Evolutionary conservation across 2,888 invertebrate genomes (phyloP), one percentile per base, ranked within the genome.

Genomic region (Eumerus sabulonum): DNA sequence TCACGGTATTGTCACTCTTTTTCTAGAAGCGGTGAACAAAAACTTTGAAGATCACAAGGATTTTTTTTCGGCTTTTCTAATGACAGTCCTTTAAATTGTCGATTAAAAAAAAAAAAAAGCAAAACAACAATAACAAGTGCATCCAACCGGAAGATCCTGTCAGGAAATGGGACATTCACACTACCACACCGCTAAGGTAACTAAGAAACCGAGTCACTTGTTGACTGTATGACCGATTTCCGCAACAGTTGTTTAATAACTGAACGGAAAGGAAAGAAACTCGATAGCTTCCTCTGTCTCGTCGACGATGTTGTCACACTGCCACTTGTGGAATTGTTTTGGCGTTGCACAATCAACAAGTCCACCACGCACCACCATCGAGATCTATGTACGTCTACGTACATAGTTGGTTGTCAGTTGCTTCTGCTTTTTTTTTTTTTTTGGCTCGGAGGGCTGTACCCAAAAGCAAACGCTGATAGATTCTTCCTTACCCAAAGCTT

Each of bases 211-310:
- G 40, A 27, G 64, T 56, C 56, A 81, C 81, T 81, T 81, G 81
- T 81, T 81, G 81, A 62, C 74, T 64, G 54, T 53, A 66, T 63
- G 81, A 81, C 81, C 76, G 81, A 81, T 81, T 81, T 81, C 81
- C 81, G 81, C 81, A 81, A 74, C 81, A 81, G 81, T 64, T 81
- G 81, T 81, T 76, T 81, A 67, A 71, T 70, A 81, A 81, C 81
- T 81, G 54, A 79, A 79, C 70, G 64, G 60, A 79, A 70, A 76
- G 81, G 70, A 81, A 27, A 27, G 60, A 76, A 76, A 76, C 66
- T 71, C 64, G 66, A 81, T 81, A 71, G 71, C 51, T 73, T 74
- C 76, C 68, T 70, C 56, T 51, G 64, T 17, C 62, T 63, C 73
- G 67, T 18, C 48, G 42, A 14, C 51, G 70, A 66, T 70, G 68